phyloP scores from a whole-genome alignment of 2,888 invertebrate species.

The Zygothrica quintamaculata region DNA sequence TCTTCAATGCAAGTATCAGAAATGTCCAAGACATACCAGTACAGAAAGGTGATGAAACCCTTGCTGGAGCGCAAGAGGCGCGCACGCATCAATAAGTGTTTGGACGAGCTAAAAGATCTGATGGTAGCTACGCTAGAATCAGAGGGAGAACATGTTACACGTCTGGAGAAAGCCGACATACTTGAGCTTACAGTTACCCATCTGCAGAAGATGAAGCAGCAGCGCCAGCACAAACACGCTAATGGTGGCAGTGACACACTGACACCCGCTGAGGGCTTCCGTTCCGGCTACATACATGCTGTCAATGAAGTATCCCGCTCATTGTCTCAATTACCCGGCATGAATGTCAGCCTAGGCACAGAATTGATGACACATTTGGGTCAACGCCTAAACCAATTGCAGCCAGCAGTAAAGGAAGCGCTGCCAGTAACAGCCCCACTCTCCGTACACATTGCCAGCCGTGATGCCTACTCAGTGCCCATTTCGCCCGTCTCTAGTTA shows the following conservation, averaged over 20 bases:
- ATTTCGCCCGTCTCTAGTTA: slow-evolving; percentile 83
- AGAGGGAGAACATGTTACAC: slow-evolving; percentile 95
- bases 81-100: slow-evolving; percentile 95
- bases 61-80: slow-evolving; percentile 95
- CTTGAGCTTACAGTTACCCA: slow-evolving; percentile 94
- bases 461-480: slow-evolving; percentile 82
- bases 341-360: slow-evolving; percentile 93
- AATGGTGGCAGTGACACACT: slow-evolving; percentile 84
- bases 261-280: slow-evolving; percentile 92
- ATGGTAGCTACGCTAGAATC: slow-evolving; percentile 90
- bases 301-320: slow-evolving; percentile 95
- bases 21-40: slow-evolving; percentile 95
- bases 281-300: slow-evolving; percentile 94
- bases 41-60: slow-evolving; percentile 97
- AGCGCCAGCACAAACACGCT: slow-evolving; percentile 83
- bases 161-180: slow-evolving; percentile 95
- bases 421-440: slow-evolving; percentile 80
- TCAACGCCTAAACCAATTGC: slow-evolving; percentile 89
- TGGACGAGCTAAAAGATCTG: slow-evolving; percentile 95
- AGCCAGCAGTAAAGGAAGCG: slow-evolving; percentile 78
- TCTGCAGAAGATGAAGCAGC: slow-evolving; percentile 91
- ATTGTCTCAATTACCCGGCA: slow-evolving; percentile 92
- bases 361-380: slow-evolving; percentile 96
- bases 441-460: slow-evolving; percentile 78
- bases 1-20: slow-evolving; percentile 81